Evolutionary conservation across 2,797 vertebrate genomes (phyloP), one percentile per base, ranked within the genome.

Genomic region (Bufotes viridis): DNA sequence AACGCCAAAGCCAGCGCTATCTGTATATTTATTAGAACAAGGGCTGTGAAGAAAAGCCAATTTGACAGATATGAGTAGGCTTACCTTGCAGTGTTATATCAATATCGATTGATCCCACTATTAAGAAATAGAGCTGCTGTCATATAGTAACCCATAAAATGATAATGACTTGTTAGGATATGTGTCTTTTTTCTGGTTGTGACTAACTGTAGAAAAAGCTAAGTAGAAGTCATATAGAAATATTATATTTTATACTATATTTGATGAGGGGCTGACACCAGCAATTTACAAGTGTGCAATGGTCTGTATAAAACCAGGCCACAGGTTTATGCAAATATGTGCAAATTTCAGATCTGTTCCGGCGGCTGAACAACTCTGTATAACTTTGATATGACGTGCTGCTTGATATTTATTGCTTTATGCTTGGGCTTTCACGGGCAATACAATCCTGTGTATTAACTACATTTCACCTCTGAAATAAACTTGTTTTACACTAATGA

Each of bases 401-500:
- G 13, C 34, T 29, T 60, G 10, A 29, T 84, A 84, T 88, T 84
- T 84, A 88, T 88, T 42, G 63, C 82, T 63, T 58, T 61, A 67
- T 79, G 26, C 75, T 79, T 49, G n/a, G 55, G 57, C 78, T 80
- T 88, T 84, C 82, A 72, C 49, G 24, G 69, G 26, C 63, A 79
- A 69, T 74, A 74, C 87, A 63, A 70, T 83, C 67, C 81, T 84
- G 82, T 51, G 53, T 70, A 84, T 88, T 88, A 84, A 84, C 76
- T 75, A 85, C 57, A 88, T 88, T 85, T 85, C 82, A 85, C 65
- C 51, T 85, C 65, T 85, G 82, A 88, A 85, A 88, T 85, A 61
- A 81, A 79, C 82, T 88, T 88, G 87, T 88, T 81, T 85, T 80
- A 88, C 67, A 81, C 42, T 88, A 88, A 88, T 88, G 82, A 81